Evolutionary conservation across 2,888 invertebrate species (phyloP).

Genomic region (Cheiracanthium punctorium): DNA sequence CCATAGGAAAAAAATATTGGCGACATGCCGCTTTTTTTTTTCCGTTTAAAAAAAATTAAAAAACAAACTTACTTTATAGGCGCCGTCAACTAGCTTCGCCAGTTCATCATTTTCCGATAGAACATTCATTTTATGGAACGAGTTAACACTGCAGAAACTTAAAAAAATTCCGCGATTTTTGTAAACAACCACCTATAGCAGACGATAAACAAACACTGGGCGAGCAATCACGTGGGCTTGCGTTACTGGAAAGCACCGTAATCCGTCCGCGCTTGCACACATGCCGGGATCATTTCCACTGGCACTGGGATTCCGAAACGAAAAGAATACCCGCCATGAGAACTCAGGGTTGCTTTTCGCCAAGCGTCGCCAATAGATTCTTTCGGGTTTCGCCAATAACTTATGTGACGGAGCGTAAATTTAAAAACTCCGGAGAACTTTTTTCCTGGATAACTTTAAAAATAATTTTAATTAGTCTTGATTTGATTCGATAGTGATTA

Average conservation of each 20-base stretch:
- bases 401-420: no score
- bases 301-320: constrained; percentile 10
- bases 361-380: constrained; percentile 22
- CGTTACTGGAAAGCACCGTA: not conserved
- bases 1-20: constrained; percentile 21
- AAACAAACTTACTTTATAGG: constrained; percentile 53
- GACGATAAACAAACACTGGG: not conserved
- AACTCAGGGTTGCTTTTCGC: constrained; percentile 25
- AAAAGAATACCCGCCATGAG: constrained; percentile 39
- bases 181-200: not conserved
- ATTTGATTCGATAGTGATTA: no score
- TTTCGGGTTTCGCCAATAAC: not conserved
- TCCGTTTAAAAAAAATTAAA: not conserved
- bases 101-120: constrained; percentile 60
- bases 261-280: constrained; percentile 1
- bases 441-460: no score
- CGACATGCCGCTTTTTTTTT: constrained; percentile 7
- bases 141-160: not conserved
- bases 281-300: constrained; percentile 14
- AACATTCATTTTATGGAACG: constrained; percentile 28
- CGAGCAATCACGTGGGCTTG: constrained; percentile 3
- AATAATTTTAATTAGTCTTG: no score
- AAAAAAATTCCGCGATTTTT: not conserved
- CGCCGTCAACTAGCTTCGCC: constrained; percentile 61
- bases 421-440: no score